Percentiles rank a stretch among this genome's conserved stretches.
phyloP scores from a whole-genome alignment of 2,113 vertebrate genomes.

The Chaenogobius annularis region DNA sequence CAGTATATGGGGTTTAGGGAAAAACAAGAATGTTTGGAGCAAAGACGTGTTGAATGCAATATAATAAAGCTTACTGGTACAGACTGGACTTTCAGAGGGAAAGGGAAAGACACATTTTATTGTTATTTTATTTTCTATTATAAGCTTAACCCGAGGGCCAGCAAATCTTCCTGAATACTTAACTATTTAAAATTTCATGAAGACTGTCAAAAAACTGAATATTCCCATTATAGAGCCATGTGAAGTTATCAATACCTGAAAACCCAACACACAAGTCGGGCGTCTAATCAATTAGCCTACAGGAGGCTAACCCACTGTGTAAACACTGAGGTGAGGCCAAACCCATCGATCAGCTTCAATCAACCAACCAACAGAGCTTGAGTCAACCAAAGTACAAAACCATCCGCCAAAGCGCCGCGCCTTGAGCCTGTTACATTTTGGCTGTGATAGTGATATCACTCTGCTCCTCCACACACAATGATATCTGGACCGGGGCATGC shows the following conservation, averaged over 20 bases:
- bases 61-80: too few relatives aligned
- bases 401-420: constrained; percentile 26
- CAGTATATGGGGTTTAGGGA: too few relatives aligned
- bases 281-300: constrained; percentile 45
- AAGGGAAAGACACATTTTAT: too few relatives aligned
- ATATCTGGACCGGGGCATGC: constrained; percentile 69
- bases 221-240: not conserved
- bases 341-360: constrained; percentile 13
- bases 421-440: constrained; percentile 30
- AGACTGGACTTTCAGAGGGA: too few relatives aligned
- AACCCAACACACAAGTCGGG: constrained; percentile 36
- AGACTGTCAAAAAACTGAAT: not conserved
- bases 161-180: too few relatives aligned
- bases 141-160: too few relatives aligned
- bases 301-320: constrained; percentile 27
- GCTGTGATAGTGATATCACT: constrained; percentile 34
- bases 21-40: too few relatives aligned
- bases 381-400: constrained; percentile 29
- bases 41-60: too few relatives aligned
- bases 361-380: constrained; percentile 6
- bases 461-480: constrained; percentile 56
- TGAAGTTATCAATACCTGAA: constrained; percentile 3
- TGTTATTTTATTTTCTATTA: too few relatives aligned
- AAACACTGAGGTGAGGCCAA: not conserved
- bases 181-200: too few relatives aligned